Evolutionary conservation across 92 coral and sea anemone species (phyloP), one percentile per base, ranked within the genome.

Genomic region (Bergia puertoricense): DNA sequence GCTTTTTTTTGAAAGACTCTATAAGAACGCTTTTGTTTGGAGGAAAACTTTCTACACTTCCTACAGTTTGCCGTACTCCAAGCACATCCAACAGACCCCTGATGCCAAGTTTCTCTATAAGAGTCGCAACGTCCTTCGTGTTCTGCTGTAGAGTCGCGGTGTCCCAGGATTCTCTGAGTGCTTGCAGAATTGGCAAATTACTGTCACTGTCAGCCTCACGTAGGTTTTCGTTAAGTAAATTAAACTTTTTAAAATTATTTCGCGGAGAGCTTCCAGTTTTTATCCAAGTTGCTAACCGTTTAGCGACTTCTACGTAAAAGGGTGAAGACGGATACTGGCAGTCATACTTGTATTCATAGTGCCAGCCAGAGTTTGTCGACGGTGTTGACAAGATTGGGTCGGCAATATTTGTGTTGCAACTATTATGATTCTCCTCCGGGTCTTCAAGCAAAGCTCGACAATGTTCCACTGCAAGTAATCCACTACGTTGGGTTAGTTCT

Each of bases 21-120:
- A 92, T 20, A 40, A 96, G 69, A 40, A 79, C 77, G 4, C 74
- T 65, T 41, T 85, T 6, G n/a, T 90, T 73, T 38, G 99, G 98
- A 6, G 99, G 99, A 22, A 96, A 92, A 0, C 62, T 81, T 88
- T 95, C 94, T 48, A 91, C 88, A 79, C 98, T 96, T 11, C 98
- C 99, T 41, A 88, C 86, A 1, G 99, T 96, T n/a, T 91, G 96
- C 5, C 98, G 92, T 48, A 96, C 90, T 36, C 97, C 95, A 23
- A 96, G 82, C 88, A 96, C 85, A 91, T 93, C 94, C 76, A 95
- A 88, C 80, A 95, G 73, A 22, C 93, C 92, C 80, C 95, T 91
- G 0, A 67, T 59, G 20, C 92, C 92, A 71, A 96, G 92, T 15
- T 66, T 76, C 71, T 84, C 81, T 66, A 96, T 39, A 14, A 95